Evolutionary conservation across 2,888 invertebrate species (phyloP).

Genomic region (Macaria notata): DNA sequence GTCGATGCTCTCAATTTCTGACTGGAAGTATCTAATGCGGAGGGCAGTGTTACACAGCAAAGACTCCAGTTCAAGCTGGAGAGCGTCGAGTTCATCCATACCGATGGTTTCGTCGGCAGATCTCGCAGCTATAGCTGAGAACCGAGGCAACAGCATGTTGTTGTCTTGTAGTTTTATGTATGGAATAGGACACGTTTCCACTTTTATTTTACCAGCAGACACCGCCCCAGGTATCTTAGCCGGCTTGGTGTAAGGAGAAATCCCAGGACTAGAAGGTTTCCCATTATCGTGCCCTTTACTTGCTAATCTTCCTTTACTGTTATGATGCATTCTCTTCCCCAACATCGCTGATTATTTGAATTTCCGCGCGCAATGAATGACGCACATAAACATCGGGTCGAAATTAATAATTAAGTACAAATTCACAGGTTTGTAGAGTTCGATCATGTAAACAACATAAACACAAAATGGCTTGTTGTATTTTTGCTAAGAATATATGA

Average conservation of each 20-base stretch:
- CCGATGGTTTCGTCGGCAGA: constrained; percentile 89
- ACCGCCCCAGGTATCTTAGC: constrained; percentile 70
- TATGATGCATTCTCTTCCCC: constrained; percentile 79
- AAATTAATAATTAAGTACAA: neutral
- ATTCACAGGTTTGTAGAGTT: neutral
- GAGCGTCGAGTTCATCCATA: constrained; percentile 93
- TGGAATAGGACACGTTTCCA: constrained; percentile 80
- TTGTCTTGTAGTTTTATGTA: constrained; percentile 88
- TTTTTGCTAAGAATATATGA: neutral
- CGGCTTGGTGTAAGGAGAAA: constrained; percentile 74
- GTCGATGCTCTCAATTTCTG: constrained; percentile 87
- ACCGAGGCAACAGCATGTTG: constrained; percentile 84
- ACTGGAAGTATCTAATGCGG: constrained; percentile 88
- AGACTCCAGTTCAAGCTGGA: constrained; percentile 94
- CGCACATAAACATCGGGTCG: constrained; percentile 32
- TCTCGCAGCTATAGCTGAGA: constrained; percentile 84
- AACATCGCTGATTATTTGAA: constrained; percentile 65
- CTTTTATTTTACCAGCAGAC: constrained; percentile 69
- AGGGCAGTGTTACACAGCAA: constrained; percentile 92
- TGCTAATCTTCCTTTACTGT: constrained; percentile 74
- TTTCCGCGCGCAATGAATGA: constrained; percentile 63
- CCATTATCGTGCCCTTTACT: constrained; percentile 76
- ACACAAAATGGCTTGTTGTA: neutral
- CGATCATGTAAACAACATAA: neutral
- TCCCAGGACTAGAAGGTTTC: constrained; percentile 77